phyloP scores from a whole-genome alignment of 2,888 invertebrate species.

The Drepanosiphum platanoidis region DNA sequence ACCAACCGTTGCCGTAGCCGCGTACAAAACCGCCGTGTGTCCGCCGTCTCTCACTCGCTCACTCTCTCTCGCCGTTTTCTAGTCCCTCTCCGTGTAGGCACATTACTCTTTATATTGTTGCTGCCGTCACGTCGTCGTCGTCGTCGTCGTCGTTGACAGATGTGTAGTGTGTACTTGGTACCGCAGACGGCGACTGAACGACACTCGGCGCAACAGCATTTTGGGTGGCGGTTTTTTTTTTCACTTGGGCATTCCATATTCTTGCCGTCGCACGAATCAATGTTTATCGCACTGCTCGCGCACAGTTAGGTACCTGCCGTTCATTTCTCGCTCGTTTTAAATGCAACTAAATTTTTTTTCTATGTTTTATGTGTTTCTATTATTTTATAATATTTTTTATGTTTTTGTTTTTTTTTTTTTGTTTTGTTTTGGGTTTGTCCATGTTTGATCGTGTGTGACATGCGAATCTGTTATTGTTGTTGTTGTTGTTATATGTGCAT shows the following conservation, averaged over 20 bases:
- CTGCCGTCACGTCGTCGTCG: too few species aligned
- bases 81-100: background rate
- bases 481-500: conserved; percentile 23
- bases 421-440: conserved; percentile 9
- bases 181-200: background rate
- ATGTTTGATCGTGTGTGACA: background rate
- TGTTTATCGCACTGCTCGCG: background rate
- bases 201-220: background rate
- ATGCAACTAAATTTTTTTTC: background rate
- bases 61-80: too few species aligned
- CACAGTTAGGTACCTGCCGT: background rate
- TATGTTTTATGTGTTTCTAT: background rate
- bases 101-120: too few species aligned
- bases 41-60: too few species aligned
- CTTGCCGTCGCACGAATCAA: background rate
- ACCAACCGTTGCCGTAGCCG: background rate
- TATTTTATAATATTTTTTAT: background rate
- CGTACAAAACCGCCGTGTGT: background rate
- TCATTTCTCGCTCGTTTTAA: background rate
- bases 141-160: too few species aligned
- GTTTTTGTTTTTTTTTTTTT: conserved; percentile 7
- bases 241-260: background rate
- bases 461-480: conserved; percentile 21
- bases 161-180: too few species aligned
- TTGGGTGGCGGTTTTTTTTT: background rate